phyloP scores from a whole-genome alignment of 53 echinoderm and acorn worm species.

The Paracentrotus lividus region DNA sequence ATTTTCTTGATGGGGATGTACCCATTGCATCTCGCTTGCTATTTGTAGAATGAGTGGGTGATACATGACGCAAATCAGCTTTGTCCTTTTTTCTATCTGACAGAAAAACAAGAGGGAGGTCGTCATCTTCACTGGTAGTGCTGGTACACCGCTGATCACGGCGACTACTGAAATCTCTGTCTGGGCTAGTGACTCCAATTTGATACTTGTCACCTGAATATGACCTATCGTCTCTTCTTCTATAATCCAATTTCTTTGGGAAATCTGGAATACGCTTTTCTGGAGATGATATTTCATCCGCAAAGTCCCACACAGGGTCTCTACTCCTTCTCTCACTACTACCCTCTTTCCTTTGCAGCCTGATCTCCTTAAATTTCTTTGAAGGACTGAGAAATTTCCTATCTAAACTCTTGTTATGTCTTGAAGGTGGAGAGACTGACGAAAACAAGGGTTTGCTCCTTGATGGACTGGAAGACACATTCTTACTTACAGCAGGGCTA shows the following conservation, averaged over 20 bases:
- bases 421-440: neutral
- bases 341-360: neutral
- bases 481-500: neutral
- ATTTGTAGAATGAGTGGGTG: neutral
- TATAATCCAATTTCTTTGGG: conserved; percentile 15
- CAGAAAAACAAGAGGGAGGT: conserved; percentile 15
- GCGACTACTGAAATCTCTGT: neutral
- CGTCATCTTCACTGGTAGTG: conserved; percentile 40
- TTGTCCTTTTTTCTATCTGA: neutral
- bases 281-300: neutral
- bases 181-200: neutral
- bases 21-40: neutral
- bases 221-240: neutral
- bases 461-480: neutral
- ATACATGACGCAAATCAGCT: neutral
- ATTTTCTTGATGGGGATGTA: conserved; percentile 4
- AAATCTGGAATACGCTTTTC: neutral
- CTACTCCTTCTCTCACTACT: conserved; percentile 14
- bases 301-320: conserved; percentile 43
- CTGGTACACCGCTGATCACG: neutral
- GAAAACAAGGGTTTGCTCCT: neutral
- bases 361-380: neutral
- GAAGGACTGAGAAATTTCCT: neutral
- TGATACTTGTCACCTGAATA: neutral
- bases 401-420: neutral